These are phyloP conservation scores for Enteromius fasciolatus DNA, from an alignment of 2,797 vertebrate genomes.

Conservation along the genomic window DNA sequence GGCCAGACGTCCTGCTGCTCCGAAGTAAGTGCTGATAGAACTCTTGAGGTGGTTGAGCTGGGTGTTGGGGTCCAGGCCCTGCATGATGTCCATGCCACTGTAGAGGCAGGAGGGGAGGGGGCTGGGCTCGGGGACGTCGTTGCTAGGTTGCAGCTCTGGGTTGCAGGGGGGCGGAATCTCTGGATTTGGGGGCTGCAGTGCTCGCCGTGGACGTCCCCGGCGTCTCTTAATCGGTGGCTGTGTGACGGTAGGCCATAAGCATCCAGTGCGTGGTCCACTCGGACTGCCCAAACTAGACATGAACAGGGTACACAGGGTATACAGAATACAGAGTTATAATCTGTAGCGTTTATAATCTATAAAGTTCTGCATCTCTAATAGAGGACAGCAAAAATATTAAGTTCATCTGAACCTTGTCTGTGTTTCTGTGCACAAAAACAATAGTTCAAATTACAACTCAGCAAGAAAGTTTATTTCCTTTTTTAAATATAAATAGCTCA, in stretches of 20 bases:
- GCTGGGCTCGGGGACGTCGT: slow-evolving; percentile 74
- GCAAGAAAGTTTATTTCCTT: background rate
- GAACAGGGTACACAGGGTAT: background rate
- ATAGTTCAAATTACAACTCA: background rate
- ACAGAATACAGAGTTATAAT: background rate
- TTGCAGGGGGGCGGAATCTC: slow-evolving; percentile 75
- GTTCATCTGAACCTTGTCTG: background rate
- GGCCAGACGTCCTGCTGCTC: slow-evolving; percentile 94
- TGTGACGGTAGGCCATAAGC: slow-evolving; percentile 83
- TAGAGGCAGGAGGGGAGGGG: slow-evolving; percentile 77
- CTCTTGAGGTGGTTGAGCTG: slow-evolving; percentile 96
- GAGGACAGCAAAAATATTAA: background rate
- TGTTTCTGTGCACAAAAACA: background rate
- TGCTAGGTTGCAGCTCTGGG: slow-evolving; percentile 50
- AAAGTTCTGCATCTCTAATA: background rate
- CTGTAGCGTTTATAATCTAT: background rate
- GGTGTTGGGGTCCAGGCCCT: slow-evolving; percentile 90
- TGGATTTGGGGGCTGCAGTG: slow-evolving; percentile 87
- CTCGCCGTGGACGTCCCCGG: slow-evolving; percentile 89
- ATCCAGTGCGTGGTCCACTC: slow-evolving; percentile 84
- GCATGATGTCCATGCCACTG: slow-evolving; percentile 91
- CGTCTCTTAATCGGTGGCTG: slow-evolving; percentile 88
- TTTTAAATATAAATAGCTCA: background rate
- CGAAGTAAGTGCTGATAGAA: slow-evolving; percentile 98
- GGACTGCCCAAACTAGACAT: slow-evolving; percentile 84